A percentile compares a stretch with the other conserved stretches of the same genome.
These are phyloP conservation scores for Sphyrna mokarran DNA, from an alignment of 2,113 vertebrate species.

Conservation along the genomic window DNA sequence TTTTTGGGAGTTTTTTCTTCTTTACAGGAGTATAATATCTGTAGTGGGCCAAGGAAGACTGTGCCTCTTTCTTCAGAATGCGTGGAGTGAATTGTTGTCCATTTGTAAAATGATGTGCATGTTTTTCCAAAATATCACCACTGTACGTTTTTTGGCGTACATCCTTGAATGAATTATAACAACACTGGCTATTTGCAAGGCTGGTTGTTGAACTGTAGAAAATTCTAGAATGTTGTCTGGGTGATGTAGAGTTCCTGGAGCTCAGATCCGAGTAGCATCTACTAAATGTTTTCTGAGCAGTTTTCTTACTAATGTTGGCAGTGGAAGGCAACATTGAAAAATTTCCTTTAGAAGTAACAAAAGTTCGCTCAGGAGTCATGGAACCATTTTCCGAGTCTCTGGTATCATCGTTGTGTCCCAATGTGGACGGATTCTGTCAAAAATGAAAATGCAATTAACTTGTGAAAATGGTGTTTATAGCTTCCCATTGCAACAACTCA, in stretches of 20 bases:
- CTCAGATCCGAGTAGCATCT: constrained; percentile 49
- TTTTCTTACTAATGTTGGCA: constrained; percentile 37
- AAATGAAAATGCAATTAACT: neutral
- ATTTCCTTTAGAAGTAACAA: constrained; percentile 50
- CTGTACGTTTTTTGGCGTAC: constrained; percentile 56
- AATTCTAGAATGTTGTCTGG: constrained; percentile 42
- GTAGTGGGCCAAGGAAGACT: constrained; percentile 72
- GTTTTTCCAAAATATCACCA: constrained; percentile 77
- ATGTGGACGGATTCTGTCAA: constrained; percentile 19
- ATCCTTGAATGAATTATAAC: constrained; percentile 55
- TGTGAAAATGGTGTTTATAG: neutral
- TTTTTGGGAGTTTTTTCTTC: constrained; percentile 50
- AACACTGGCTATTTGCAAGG: constrained; percentile 40
- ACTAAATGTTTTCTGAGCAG: constrained; percentile 36
- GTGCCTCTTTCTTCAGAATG: constrained; percentile 74
- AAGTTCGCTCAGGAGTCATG: neutral
- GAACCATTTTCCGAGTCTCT: neutral
- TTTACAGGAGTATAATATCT: constrained; percentile 77
- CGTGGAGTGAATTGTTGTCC: constrained; percentile 77
- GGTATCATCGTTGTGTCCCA: neutral
- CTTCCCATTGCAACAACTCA: neutral
- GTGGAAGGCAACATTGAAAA: constrained; percentile 51
- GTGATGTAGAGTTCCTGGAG: constrained; percentile 43
- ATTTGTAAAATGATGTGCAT: constrained; percentile 70
- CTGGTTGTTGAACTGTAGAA: constrained; percentile 43